Evolutionary conservation across 2,113 vertebrate species (phyloP).

Genomic region (Seriola quinqueradiata): DNA sequence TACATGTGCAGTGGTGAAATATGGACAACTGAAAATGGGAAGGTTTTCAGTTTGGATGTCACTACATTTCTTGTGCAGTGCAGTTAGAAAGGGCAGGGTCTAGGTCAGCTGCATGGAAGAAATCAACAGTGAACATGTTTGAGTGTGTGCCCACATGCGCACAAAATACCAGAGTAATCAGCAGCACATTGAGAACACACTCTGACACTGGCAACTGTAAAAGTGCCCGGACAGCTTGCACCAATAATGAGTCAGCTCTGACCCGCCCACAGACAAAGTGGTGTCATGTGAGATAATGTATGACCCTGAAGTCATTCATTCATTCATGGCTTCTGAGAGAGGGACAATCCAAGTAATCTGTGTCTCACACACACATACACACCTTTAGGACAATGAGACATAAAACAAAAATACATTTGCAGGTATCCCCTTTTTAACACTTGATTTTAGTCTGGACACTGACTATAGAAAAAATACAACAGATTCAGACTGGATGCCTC

Average conservation of each 20-base stretch:
- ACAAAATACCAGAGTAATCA: conserved; percentile 28
- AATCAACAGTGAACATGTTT: conserved; percentile 34
- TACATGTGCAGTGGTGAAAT: not conserved
- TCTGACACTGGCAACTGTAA: conserved; percentile 24
- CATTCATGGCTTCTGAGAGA: conserved; percentile 12
- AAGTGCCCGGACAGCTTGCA: conserved; percentile 21
- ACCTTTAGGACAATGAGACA: not conserved
- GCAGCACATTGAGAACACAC: conserved; percentile 3
- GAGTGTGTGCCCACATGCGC: conserved; percentile 21
- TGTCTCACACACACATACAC: conserved; percentile 2
- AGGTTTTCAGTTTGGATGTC: not conserved
- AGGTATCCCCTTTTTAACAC: not conserved
- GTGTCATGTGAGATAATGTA: conserved; percentile 57
- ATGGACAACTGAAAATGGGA: not conserved
- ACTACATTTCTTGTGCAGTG: not conserved
- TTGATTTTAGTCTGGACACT: not conserved
- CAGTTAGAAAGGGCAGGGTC: not conserved
- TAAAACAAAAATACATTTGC: not conserved
- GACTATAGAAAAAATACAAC: not conserved
- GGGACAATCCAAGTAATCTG: not conserved
- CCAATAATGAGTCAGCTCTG: conserved; percentile 23
- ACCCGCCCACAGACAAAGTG: conserved; percentile 33
- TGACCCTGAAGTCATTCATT: conserved; percentile 51
- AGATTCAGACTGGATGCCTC: not conserved
- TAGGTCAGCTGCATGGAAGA: conserved; percentile 27